phyloP scores from a whole-genome alignment of 2,113 vertebrate species.

The Coturnix japonica region DNA sequence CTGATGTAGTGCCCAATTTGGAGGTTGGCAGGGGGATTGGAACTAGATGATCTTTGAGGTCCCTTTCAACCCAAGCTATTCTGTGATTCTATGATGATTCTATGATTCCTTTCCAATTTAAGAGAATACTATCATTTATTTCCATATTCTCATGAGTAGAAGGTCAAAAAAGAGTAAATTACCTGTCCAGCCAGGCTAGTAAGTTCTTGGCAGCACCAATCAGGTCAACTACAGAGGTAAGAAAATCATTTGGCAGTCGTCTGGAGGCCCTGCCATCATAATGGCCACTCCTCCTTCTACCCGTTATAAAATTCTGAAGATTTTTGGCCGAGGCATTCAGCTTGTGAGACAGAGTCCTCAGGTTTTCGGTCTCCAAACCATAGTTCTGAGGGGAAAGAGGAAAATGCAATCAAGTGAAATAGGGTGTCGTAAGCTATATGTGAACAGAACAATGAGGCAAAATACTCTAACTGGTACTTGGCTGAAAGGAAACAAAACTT shows the following conservation, averaged over 20 bases:
- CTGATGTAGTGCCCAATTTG: too few species aligned
- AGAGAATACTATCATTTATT: not conserved
- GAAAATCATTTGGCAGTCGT: constrained; percentile 88
- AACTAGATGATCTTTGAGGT: too few species aligned
- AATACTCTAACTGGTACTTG: not conserved
- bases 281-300: constrained; percentile 88
- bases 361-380: constrained; percentile 90
- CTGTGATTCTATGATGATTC: too few species aligned
- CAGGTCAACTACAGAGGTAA: constrained; percentile 91
- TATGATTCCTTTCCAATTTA: not conserved
- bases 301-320: constrained; percentile 91
- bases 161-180: constrained; percentile 7
- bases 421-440: fast-evolving
- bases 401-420: not conserved
- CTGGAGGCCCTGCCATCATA: constrained; percentile 87
- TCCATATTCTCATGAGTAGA: not conserved
- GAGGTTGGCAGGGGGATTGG: too few species aligned
- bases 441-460: fast-evolving
- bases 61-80: too few species aligned
- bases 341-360: constrained; percentile 90
- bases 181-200: constrained; percentile 94
- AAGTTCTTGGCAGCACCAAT: constrained; percentile 92
- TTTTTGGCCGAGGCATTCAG: constrained; percentile 92
- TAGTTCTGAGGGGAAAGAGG: constrained; percentile 83
- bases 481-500: not conserved